Evolutionary conservation across 2,888 invertebrate species (phyloP).

Genomic region (Neoaliturus tenellus): DNA sequence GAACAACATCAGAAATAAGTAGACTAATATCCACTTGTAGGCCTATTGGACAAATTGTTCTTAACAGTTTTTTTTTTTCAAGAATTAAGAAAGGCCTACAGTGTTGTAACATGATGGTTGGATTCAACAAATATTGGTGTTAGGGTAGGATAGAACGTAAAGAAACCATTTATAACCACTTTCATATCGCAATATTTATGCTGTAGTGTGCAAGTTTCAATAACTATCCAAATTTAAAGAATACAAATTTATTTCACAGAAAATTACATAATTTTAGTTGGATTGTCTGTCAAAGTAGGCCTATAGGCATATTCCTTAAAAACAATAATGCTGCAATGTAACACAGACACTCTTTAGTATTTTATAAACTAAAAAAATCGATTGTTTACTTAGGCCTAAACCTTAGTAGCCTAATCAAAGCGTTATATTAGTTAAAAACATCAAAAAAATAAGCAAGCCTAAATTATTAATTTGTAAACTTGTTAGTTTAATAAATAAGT

Average conservation of each 20-base stretch:
- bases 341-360: neutral
- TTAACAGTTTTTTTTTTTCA: no score
- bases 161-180: no score
- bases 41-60: no score
- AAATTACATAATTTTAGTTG: neutral
- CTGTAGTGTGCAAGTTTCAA: neutral
- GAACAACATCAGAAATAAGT: no score
- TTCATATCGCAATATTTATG: neutral
- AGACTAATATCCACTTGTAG: no score
- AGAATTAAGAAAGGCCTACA: no score
- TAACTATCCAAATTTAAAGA: neutral
- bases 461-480: neutral
- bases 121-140: no score
- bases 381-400: neutral
- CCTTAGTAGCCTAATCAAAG: neutral
- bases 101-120: no score
- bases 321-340: neutral
- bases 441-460: neutral
- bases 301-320: no score
- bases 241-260: neutral
- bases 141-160: no score
- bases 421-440: neutral
- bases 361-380: neutral
- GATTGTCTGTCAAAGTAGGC: neutral
- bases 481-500: neutral